phyloP scores from a whole-genome alignment of 2,113 vertebrate species.

The Calidris pygmaea region DNA sequence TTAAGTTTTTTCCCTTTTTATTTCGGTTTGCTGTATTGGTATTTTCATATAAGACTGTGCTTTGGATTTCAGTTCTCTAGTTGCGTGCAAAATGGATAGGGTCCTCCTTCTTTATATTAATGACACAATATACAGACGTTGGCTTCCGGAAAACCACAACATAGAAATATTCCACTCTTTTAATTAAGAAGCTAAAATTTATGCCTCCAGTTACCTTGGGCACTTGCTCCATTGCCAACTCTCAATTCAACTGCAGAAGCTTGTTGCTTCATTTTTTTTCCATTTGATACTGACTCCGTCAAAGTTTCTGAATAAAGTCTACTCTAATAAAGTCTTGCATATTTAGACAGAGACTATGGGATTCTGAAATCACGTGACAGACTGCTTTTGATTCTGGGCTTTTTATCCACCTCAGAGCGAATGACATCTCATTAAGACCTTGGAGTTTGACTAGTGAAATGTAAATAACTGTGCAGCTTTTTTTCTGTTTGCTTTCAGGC shows the following conservation, averaged over 20 bases:
- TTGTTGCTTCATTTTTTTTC: neutral
- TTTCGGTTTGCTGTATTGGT: neutral
- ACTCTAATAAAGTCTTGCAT: constrained; percentile 10
- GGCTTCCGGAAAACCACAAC: neutral
- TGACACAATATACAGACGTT: neutral
- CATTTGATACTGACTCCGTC: neutral
- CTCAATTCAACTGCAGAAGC: neutral
- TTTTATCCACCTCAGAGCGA: constrained; percentile 34
- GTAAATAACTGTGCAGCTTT: constrained; percentile 31
- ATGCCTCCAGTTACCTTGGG: neutral
- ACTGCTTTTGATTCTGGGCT: constrained; percentile 26
- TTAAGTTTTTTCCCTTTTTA: neutral
- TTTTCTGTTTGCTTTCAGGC: constrained; percentile 48
- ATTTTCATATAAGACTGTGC: neutral
- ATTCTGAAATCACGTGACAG: constrained; percentile 24
- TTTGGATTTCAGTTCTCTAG: neutral
- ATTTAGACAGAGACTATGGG: neutral
- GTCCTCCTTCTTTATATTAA: neutral
- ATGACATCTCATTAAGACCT: constrained; percentile 54
- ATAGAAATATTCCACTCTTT: neutral
- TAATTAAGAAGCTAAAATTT: neutral
- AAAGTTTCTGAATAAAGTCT: neutral
- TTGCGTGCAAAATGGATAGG: neutral
- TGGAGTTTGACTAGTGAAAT: constrained; percentile 52
- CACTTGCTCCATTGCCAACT: neutral